Conservation (phyloP, 2,888 invertebrate species). For the Harpalus rufipes region DNA sequence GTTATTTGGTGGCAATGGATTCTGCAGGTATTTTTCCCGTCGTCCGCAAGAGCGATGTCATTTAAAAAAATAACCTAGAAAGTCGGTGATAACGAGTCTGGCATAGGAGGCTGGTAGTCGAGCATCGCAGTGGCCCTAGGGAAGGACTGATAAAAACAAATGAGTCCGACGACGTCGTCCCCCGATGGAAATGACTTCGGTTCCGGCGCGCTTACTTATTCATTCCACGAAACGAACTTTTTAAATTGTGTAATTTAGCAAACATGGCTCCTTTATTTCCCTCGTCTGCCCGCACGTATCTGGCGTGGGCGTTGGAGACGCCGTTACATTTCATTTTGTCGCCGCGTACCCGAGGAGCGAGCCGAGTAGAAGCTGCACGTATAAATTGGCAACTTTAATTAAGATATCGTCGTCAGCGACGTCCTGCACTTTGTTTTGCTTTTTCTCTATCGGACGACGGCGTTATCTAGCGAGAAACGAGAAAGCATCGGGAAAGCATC, state of each 20-base stretch:
- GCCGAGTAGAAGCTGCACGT: constrained; percentile 70
- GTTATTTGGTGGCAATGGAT: too few relatives aligned
- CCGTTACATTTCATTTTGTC: constrained; percentile 75
- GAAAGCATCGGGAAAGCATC: neutral
- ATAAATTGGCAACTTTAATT: constrained; percentile 79
- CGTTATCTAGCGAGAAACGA: neutral
- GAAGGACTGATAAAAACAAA: constrained; percentile 76
- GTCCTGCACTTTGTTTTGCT: constrained; percentile 75
- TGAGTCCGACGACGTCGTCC: constrained; percentile 74
- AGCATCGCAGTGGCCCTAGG: constrained; percentile 70
- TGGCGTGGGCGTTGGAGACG: constrained; percentile 68
- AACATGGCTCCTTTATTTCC: constrained; percentile 75
- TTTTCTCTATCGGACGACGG: constrained; percentile 73
- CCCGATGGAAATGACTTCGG: constrained; percentile 69
- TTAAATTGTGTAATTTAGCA: constrained; percentile 78
- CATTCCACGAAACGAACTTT: constrained; percentile 78
- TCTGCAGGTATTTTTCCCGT: too few relatives aligned
- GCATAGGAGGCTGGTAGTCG: constrained; percentile 1
- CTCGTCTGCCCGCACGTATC: constrained; percentile 68
- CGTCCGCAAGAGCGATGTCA: constrained; percentile 22
- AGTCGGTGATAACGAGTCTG: constrained; percentile 48
- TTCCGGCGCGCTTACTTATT: constrained; percentile 76
- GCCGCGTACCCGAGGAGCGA: constrained; percentile 67
- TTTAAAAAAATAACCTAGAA: constrained; percentile 53
- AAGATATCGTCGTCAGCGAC: constrained; percentile 75